Evolutionary conservation across 2,797 vertebrate genomes (phyloP).

Genomic region (Pelobates cultripes): DNA sequence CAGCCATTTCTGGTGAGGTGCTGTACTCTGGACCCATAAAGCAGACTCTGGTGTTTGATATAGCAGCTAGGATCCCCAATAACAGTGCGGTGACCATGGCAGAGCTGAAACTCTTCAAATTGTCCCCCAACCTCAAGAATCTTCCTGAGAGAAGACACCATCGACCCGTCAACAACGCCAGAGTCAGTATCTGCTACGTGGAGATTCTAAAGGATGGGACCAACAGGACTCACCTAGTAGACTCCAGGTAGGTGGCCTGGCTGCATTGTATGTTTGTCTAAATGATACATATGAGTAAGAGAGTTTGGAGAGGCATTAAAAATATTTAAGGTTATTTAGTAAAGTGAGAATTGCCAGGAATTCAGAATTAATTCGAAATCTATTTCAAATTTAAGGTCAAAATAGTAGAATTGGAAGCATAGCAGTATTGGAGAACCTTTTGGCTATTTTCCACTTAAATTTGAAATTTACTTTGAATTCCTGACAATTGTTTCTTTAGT

Average conservation of each 20-base stretch:
- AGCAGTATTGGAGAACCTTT: too few species aligned
- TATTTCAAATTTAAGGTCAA: too few species aligned
- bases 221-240: constrained; percentile 87
- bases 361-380: too few species aligned
- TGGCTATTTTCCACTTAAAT: too few species aligned
- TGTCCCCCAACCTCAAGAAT: constrained; percentile 72
- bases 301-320: too few species aligned
- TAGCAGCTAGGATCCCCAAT: constrained; percentile 87
- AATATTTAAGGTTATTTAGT: too few species aligned
- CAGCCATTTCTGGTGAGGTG: constrained; percentile 82
- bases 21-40: constrained; percentile 80
- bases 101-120: constrained; percentile 91
- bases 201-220: constrained; percentile 77
- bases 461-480: too few species aligned
- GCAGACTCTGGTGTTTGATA: constrained; percentile 84
- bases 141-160: constrained; percentile 73
- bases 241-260: constrained; percentile 82
- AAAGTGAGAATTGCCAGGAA: too few species aligned
- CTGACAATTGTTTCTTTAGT: too few species aligned
- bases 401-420: too few species aligned
- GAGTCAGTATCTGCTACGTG: constrained; percentile 92
- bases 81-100: constrained; percentile 95
- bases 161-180: constrained; percentile 79
- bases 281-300: too few species aligned
- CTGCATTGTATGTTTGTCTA: too few species aligned